phyloP scores from a whole-genome alignment of 2,113 vertebrate species.

The Naja naja region DNA sequence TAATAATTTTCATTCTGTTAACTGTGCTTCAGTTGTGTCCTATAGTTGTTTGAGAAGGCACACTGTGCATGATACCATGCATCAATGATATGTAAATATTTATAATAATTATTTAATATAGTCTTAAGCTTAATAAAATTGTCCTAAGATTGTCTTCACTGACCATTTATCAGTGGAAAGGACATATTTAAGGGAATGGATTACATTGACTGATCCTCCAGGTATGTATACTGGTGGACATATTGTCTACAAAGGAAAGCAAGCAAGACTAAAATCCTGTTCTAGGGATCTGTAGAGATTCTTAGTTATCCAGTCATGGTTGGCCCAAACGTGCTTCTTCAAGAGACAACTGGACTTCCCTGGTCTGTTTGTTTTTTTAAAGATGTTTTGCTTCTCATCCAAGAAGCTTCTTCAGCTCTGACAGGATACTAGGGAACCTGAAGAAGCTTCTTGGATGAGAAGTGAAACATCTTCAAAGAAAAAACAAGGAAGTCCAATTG shows the following conservation, averaged over 20 bases:
- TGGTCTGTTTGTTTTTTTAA: too few species aligned
- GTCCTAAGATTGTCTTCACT: neutral
- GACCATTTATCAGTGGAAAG: neutral
- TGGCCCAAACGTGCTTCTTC: too few species aligned
- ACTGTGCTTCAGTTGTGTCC: neutral
- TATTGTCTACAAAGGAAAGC: neutral
- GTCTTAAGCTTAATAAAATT: neutral
- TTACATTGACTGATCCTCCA: neutral
- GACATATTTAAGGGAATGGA: neutral
- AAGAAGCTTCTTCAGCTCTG: too few species aligned
- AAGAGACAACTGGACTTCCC: too few species aligned
- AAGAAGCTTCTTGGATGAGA: too few species aligned
- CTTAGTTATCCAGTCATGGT: too few species aligned
- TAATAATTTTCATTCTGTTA: neutral
- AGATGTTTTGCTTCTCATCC: too few species aligned
- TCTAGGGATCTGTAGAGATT: neutral
- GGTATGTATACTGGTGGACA: neutral
- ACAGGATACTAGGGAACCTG: too few species aligned
- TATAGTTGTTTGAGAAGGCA: neutral
- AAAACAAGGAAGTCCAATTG: too few species aligned
- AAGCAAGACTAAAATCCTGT: neutral
- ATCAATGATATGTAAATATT: neutral
- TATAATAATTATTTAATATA: neutral
- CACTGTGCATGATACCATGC: neutral
- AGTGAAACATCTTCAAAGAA: too few species aligned